Conservation (phyloP, 2,113 vertebrate genomes). For the Aegotheles bennettii region DNA sequence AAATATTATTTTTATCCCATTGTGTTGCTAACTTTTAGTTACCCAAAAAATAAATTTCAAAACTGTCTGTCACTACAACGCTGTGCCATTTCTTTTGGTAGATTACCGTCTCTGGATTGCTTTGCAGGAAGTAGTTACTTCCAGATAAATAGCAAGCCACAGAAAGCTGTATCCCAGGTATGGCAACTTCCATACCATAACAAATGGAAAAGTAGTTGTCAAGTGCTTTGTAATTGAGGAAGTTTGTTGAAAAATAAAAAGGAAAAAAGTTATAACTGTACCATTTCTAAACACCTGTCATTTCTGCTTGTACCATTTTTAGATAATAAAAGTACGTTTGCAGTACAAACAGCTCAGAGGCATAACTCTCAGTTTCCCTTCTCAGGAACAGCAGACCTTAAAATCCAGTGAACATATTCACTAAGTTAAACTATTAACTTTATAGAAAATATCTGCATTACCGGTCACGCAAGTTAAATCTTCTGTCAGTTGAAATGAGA, state of each 20-base stretch:
- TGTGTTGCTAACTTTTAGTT: not conserved
- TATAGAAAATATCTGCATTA: not conserved
- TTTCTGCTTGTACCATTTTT: not conserved
- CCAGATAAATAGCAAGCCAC: not conserved
- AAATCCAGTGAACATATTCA: not conserved
- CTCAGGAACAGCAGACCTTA: not conserved
- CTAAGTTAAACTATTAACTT: not conserved
- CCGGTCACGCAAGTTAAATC: conserved; percentile 86
- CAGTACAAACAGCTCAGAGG: not conserved
- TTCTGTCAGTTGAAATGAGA: conserved; percentile 86
- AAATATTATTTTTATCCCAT: not conserved
- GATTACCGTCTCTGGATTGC: not conserved
- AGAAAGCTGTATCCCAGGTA: not conserved
- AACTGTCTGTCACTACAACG: not conserved
- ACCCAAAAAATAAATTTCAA: not conserved
- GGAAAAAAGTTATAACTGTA: not conserved
- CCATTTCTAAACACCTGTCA: not conserved
- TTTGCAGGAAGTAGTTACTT: not conserved
- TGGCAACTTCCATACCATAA: not conserved
- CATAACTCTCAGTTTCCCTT: not conserved
- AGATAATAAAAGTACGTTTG: not conserved
- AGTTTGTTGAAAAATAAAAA: not conserved
- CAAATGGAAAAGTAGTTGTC: not conserved
- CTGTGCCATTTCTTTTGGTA: not conserved
- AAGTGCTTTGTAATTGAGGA: not conserved